Conservation (phyloP, 2,888 invertebrate genomes). For the Sinopyrophorus schimmeli region DNA sequence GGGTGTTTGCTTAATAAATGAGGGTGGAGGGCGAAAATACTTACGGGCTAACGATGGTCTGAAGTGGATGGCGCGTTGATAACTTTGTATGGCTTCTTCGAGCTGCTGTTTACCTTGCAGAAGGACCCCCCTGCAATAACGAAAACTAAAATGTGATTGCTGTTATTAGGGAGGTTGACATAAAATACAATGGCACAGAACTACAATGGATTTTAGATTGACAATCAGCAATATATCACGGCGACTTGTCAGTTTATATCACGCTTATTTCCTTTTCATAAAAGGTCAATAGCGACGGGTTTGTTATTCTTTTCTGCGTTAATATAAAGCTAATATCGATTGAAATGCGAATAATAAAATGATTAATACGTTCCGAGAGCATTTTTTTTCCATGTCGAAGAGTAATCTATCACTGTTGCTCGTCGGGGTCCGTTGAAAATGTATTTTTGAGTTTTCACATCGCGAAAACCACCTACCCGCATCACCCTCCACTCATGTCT, state of each 20-base stretch:
- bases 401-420: slow-evolving; percentile 29
- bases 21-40: slow-evolving; percentile 54
- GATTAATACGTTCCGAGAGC: slow-evolving; percentile 33
- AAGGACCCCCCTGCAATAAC: slow-evolving; percentile 83
- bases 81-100: slow-evolving; percentile 87
- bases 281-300: slow-evolving; percentile 33
- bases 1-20: slow-evolving; percentile 1
- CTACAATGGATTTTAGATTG: slow-evolving; percentile 40
- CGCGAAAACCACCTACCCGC: too few relatives aligned
- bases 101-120: slow-evolving; percentile 86
- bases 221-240: slow-evolving; percentile 43
- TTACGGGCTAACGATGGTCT: slow-evolving; percentile 92
- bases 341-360: slow-evolving; percentile 36
- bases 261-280: slow-evolving; percentile 41
- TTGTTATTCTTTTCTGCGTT: slow-evolving; percentile 37
- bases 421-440: slow-evolving; percentile 18
- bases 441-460: slow-evolving; percentile 14
- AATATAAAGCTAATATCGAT: slow-evolving; percentile 37
- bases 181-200: slow-evolving; percentile 31
- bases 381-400: slow-evolving; percentile 26
- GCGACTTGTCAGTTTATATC: slow-evolving; percentile 41
- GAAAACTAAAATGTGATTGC: slow-evolving; percentile 27
- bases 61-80: slow-evolving; percentile 89
- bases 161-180: slow-evolving; percentile 34
- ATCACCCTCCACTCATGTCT: too few relatives aligned